Percentiles rank a stretch among this genome's conserved stretches.
Conservation (phyloP, 1,140 invertebrate species). For the Cheumatopsyche charites region DNA sequence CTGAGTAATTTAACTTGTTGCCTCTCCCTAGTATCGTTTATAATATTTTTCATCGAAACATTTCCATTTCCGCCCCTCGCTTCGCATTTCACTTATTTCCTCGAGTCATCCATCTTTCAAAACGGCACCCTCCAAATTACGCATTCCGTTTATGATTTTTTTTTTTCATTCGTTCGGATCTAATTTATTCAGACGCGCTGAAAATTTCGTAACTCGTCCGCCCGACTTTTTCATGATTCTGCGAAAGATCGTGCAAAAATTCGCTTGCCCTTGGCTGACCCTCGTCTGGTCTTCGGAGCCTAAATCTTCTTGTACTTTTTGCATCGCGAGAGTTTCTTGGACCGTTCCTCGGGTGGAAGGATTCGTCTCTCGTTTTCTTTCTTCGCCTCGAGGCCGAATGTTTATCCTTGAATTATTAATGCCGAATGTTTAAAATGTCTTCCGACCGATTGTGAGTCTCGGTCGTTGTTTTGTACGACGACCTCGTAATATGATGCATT, state of each 20-base stretch:
- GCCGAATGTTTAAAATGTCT: constrained; percentile 5
- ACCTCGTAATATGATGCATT: constrained; percentile 10
- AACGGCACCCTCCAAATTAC: not conserved
- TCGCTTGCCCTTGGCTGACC: constrained; percentile 31
- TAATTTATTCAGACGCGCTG: too few species aligned
- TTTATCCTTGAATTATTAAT: constrained; percentile 34
- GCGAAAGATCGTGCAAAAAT: constrained; percentile 1
- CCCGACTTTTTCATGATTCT: not conserved
- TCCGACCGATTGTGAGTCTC: not conserved
- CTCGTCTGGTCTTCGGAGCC: constrained; percentile 6
- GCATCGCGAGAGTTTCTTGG: not conserved
- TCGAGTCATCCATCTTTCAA: not conserved
- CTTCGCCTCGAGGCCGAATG: constrained; percentile 14
- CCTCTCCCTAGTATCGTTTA: not conserved
- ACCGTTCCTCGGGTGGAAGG: not conserved
- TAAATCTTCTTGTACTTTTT: constrained; percentile 23
- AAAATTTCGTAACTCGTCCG: too few species aligned
- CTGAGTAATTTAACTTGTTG: not conserved
- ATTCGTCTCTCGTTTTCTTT: not conserved
- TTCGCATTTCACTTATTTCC: constrained; percentile 2
- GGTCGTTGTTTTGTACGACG: not conserved
- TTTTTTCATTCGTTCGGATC: too few species aligned
- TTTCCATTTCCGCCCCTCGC: not conserved
- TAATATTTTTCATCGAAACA: constrained; percentile 2
- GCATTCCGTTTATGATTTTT: not conserved